phyloP scores from a whole-genome alignment of 2,888 invertebrate species.

The Cryptocheilus praepositus region DNA sequence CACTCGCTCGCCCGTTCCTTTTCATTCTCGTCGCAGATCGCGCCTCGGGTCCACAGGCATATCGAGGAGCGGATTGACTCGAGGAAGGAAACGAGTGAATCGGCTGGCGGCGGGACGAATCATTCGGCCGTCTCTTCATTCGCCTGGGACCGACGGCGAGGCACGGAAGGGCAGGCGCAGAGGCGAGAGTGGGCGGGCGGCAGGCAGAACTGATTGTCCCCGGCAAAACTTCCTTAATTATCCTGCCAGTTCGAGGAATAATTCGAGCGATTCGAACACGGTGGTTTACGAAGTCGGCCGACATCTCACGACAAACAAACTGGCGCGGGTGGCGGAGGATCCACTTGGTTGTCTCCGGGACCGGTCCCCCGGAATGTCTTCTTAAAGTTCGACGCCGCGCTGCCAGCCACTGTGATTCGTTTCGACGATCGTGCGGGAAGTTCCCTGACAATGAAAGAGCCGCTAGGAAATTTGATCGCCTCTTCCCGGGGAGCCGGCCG shows the following conservation, averaged over 20 bases:
- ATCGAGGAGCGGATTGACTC: neutral
- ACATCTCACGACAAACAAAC: slow-evolving; percentile 50
- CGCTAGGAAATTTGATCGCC: slow-evolving; percentile 30
- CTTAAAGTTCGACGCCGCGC: slow-evolving; percentile 34
- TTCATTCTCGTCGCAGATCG: neutral
- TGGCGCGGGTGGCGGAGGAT: slow-evolving; percentile 9
- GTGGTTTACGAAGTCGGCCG: slow-evolving; percentile 48
- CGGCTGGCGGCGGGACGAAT: neutral
- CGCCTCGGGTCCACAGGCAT: neutral
- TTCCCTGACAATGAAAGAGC: slow-evolving; percentile 27
- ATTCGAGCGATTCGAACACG: slow-evolving; percentile 52
- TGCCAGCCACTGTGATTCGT: slow-evolving; percentile 35
- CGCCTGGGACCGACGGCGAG: neutral
- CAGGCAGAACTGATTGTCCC: slow-evolving; percentile 62
- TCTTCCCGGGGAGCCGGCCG: neutral
- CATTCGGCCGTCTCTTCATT: neutral
- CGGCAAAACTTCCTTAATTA: slow-evolving; percentile 73
- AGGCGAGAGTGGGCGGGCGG: slow-evolving; percentile 7
- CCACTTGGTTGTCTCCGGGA: neutral
- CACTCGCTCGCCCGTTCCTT: neutral
- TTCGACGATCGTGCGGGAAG: slow-evolving; percentile 30
- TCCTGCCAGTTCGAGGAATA: slow-evolving; percentile 61
- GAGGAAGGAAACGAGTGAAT: neutral
- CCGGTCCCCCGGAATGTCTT: slow-evolving; percentile 21
- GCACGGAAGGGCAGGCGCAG: neutral